Evolutionary conservation across 2,113 vertebrate genomes (phyloP).

Genomic region (Nannobrachium achirus): DNA sequence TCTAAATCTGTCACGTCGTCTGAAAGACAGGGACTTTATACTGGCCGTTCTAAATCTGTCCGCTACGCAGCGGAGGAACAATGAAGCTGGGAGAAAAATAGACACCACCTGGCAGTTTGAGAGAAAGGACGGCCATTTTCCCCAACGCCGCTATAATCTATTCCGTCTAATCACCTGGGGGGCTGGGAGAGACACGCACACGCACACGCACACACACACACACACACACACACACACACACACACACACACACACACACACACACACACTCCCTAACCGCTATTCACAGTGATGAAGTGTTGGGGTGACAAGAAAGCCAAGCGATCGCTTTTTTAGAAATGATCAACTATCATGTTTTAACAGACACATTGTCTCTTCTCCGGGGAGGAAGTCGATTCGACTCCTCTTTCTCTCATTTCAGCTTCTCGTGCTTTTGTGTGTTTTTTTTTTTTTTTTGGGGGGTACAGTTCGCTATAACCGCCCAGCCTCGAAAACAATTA

Average conservation of each 20-base stretch:
- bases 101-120: conserved; percentile 73
- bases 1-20: conserved; percentile 61
- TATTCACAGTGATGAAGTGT: conserved; percentile 68
- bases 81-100: conserved; percentile 73
- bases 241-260: conserved; percentile 2
- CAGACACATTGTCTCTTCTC: conserved; percentile 44
- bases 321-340: conserved; percentile 68
- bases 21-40: conserved; percentile 70
- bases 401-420: conserved; percentile 17
- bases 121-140: conserved; percentile 54
- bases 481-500: conserved; percentile 47
- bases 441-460: no score
- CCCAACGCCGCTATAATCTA: conserved; percentile 66
- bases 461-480: conserved; percentile 21
- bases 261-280: conserved; percentile 36
- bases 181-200: conserved; percentile 29
- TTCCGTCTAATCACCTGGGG: conserved; percentile 77
- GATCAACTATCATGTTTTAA: conserved; percentile 69
- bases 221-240: conserved; percentile 8
- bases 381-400: conserved; percentile 27
- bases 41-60: conserved; percentile 69
- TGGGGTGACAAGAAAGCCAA: conserved; percentile 59
- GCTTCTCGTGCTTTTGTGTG: conserved; percentile 5
- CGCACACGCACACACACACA: conserved; percentile 7
- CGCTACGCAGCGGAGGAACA: conserved; percentile 55